Evolutionary conservation across 2,797 vertebrate genomes (phyloP), one percentile per base, ranked within the genome.

Genomic region (Euthynnus affinis): DNA sequence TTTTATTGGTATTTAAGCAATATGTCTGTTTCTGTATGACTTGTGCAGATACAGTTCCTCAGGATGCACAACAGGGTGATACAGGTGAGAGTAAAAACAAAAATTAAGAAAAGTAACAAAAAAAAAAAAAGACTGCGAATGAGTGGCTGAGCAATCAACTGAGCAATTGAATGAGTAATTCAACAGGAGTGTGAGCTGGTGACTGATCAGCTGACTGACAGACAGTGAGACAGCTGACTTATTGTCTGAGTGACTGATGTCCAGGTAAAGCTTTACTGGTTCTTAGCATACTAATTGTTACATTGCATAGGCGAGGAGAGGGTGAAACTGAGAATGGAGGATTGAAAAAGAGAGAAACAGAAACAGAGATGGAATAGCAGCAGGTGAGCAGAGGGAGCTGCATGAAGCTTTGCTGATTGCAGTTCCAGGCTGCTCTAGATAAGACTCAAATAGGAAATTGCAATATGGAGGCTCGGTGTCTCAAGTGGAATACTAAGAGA

Each of bases 391-490:
- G 56, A 73, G 68, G 78, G 71, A 83, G 78, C 42, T 64, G 74
- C 7, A 49, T 74, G 78, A 85, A 63, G 76, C 82, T 88, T 81
- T 25, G 53, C 76, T 85, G 85, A 88, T 83, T 80, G 83, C 78
- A 75, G 80, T 78, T 93, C 76, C 87, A 89, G 80, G 83, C 83
- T 76, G 76, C 71, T 88, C 71, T 8, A 87, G 90, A 94, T 93
- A 91, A 92, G 88, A 78, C 90, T 90, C 74, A 56, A 84, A 87
- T 83, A 90, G 90, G 91, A 93, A 94, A 92, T 91, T 92, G 88
- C 84, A 90, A 88, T 80, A 87, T 90, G 83, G 80, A 82, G 88
- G 66, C 76, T 69, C 65, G 64, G 81, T 72, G 82, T 85, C 76
- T 87, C 79, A 81, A 86, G 83, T 90, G 86, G 90, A 94, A 94